Evolutionary conservation across 2,888 invertebrate species (phyloP), one percentile per base, ranked within the genome.

Genomic region (Liodrosophila aerea): DNA sequence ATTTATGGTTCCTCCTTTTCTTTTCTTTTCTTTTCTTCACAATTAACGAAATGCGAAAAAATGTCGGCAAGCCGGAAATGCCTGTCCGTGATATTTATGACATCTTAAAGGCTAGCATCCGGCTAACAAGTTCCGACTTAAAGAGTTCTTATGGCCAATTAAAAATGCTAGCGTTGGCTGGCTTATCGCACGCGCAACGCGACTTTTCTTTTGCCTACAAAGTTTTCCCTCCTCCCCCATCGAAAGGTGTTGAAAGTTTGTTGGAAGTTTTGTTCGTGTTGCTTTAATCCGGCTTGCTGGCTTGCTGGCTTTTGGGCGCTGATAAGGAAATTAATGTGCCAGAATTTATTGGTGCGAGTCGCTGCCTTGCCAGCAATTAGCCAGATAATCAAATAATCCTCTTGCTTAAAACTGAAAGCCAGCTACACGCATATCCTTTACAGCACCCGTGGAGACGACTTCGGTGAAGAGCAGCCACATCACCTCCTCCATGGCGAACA

Each of bases 171-270:
- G 56, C 44, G 64, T 61, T 52, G 44, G 76, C 63, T 52, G 44
- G 76, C 83, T 85, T 81, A 85, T 81, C 81, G 83, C 80, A 76
- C 85, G 80, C 76, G 69, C 85, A 66, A 46, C 72, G 62, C 59
- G 53, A 69, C 50, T 81, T 78, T 82, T 65, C 60, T 66, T 71
- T 72, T 72, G 60, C 43, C 41, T 63, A 1, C 7, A 70, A 77
- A 82, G 49, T 78, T 76, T 82, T 72, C 60, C 65, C 45, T 34
- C 1, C 8, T 29, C 31, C 34, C 46, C 11, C 36, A n/a, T 16
- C 12, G 39, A 29, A 56, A 72, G 70, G 67, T 70, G 70, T 67
- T 67, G 58, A 72, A 69, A 69, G 66, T 72, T 69, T 39, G 37
- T 18, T 37, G 41, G n/a, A 69, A 72, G 62, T 69, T 69, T 62